These are phyloP conservation scores for Monochamus alternatus DNA, from an alignment of 2,888 invertebrate genomes.

Conservation along the genomic window DNA sequence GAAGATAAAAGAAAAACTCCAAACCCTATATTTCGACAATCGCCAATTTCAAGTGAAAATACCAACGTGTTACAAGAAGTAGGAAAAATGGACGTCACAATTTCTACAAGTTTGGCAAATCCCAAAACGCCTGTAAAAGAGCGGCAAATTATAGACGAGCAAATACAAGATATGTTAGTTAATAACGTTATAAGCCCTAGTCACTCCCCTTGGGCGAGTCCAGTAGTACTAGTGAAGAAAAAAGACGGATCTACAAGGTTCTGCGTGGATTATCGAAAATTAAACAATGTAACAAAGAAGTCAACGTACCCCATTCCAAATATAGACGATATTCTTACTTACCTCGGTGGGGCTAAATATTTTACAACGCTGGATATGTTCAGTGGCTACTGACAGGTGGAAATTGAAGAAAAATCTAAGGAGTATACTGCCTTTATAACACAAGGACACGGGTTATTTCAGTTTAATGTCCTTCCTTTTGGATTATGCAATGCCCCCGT, in stretches of 20 bases:
- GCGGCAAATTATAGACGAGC: conserved; percentile 37
- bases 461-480: conserved; percentile 50
- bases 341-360: too few species aligned
- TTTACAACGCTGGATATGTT: too few species aligned
- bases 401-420: too few species aligned
- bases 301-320: conserved; percentile 48
- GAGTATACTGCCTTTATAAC: conserved; percentile 55
- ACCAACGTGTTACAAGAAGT: too few species aligned
- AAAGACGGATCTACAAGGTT: conserved; percentile 41
- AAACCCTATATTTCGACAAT: too few species aligned
- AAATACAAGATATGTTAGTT: conserved; percentile 46
- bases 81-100: too few species aligned
- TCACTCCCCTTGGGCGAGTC: conserved; percentile 37
- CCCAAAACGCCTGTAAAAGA: conserved; percentile 46
- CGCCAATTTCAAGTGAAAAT: too few species aligned
- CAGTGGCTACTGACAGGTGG: too few species aligned
- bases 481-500: conserved; percentile 52
- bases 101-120: too few species aligned
- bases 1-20: too few species aligned
- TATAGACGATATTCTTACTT: conserved; percentile 50
- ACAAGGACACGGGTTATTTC: too few species aligned
- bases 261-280: conserved; percentile 46
- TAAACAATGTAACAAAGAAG: conserved; percentile 48
- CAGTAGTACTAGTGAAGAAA: conserved; percentile 45
- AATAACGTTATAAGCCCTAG: conserved; percentile 40